Percentiles rank a stretch among this genome's conserved stretches.
Evolutionary conservation across 1,140 invertebrate species (phyloP).

Genomic region (Helicoverpa armigera): DNA sequence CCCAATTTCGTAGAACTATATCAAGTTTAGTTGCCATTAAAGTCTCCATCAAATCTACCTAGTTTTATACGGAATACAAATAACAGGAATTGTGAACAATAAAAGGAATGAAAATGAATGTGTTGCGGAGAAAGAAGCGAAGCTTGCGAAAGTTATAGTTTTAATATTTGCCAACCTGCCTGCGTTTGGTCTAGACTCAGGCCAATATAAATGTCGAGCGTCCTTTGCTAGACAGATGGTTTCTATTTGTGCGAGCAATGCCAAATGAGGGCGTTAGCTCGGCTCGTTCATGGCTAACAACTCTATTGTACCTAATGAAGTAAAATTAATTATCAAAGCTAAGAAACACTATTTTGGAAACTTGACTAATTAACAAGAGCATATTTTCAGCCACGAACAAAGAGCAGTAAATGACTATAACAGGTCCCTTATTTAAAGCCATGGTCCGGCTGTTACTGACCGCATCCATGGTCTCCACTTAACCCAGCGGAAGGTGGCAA

Average conservation of each 20-base stretch:
- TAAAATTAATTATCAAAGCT: conserved; percentile 5
- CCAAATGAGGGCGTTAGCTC: conserved; percentile 56
- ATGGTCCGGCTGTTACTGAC: conserved; percentile 37
- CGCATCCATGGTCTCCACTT: conserved; percentile 56
- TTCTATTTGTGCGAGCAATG: conserved; percentile 48
- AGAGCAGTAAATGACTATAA: conserved; percentile 21
- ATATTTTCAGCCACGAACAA: conserved; percentile 9
- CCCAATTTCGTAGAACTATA: conserved; percentile 36
- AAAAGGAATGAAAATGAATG: conserved; percentile 2
- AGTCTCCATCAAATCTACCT: conserved; percentile 18
- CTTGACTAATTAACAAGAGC: not conserved
- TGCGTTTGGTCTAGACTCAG: conserved; percentile 39
- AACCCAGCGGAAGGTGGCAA: conserved; percentile 62
- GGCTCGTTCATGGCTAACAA: conserved; percentile 32
- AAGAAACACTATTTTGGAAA: not conserved
- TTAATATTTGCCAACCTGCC: conserved; percentile 35
- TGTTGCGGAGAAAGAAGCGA: not conserved
- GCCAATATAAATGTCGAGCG: conserved; percentile 41
- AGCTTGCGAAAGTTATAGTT: conserved; percentile 2
- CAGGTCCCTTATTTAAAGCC: conserved; percentile 9
- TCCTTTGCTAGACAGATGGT: conserved; percentile 48
- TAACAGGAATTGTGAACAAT: not conserved
- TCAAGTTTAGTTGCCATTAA: conserved; percentile 25
- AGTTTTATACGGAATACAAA: not conserved
- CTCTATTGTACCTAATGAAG: conserved; percentile 33